Conservation (phyloP, 2,113 vertebrate genomes). For the Rhagologus leucostigma region DNA sequence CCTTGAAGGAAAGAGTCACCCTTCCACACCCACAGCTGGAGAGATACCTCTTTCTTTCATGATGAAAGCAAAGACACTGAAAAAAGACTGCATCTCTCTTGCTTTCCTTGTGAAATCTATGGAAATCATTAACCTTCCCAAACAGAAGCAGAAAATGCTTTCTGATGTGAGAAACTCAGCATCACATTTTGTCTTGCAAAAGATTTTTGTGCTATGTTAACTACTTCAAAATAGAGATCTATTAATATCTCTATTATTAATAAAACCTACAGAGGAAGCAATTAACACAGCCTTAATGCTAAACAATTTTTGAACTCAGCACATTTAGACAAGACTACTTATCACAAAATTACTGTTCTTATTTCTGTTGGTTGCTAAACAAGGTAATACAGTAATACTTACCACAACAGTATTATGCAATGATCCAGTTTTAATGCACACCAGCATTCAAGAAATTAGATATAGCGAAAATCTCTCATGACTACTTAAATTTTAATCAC, state of each 20-base stretch:
- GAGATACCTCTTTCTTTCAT: not conserved
- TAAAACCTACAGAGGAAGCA: not conserved
- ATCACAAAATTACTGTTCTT: slow-evolving; percentile 39
- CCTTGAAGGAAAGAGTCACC: not conserved
- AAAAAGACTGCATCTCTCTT: not conserved
- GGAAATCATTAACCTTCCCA: not conserved
- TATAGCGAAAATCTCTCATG: slow-evolving; percentile 57
- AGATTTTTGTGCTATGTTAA: not conserved
- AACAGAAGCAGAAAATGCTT: not conserved
- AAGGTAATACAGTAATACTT: slow-evolving; percentile 12
- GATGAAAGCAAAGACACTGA: not conserved
- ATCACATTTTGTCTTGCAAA: not conserved
- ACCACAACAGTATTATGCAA: slow-evolving; percentile 51
- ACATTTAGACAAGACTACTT: slow-evolving; percentile 16
- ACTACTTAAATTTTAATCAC: slow-evolving; percentile 72
- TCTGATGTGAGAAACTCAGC: not conserved
- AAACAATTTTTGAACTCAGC: slow-evolving; percentile 34
- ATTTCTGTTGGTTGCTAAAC: slow-evolving; percentile 44
- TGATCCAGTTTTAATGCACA: slow-evolving; percentile 53
- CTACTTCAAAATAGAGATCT: not conserved
- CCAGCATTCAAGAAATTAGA: slow-evolving; percentile 62
- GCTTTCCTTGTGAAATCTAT: not conserved
- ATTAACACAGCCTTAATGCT: slow-evolving; percentile 5
- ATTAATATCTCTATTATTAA: not conserved
- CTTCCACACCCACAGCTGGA: not conserved